These are phyloP conservation scores for Ailurus styani DNA, from an alignment of 2,113 vertebrate species.

Conservation along the genomic window DNA sequence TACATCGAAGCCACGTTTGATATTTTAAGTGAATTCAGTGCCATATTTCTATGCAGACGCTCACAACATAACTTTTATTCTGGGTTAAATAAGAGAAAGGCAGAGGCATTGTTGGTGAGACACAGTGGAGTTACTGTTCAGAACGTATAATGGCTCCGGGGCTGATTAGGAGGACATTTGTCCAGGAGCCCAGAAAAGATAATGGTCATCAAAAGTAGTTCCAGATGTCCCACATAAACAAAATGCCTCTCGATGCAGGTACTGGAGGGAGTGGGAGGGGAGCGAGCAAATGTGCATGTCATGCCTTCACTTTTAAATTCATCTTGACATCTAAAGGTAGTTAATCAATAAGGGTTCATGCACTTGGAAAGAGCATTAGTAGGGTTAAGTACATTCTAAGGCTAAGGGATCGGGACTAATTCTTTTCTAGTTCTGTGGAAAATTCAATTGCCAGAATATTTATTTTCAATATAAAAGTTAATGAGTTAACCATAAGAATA, in stretches of 20 bases:
- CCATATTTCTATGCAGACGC: neutral
- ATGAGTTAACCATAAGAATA: conserved; percentile 35
- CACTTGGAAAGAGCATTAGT: neutral
- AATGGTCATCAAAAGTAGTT: neutral
- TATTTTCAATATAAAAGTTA: conserved; percentile 54
- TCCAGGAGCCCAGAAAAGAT: neutral
- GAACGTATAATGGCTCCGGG: neutral
- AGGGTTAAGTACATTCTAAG: neutral
- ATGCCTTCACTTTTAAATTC: neutral
- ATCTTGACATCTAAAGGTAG: conserved; percentile 3
- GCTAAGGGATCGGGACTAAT: neutral
- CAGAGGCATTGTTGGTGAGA: conserved; percentile 1
- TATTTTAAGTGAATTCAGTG: neutral
- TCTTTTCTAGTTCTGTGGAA: conserved; percentile 7
- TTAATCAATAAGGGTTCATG: neutral
- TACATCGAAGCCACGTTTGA: neutral
- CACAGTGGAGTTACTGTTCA: neutral
- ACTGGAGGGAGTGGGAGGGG: neutral
- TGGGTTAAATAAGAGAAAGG: neutral
- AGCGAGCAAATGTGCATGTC: neutral
- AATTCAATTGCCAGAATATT: conserved; percentile 32
- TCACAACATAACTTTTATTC: conserved; percentile 7
- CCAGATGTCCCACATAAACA: neutral
- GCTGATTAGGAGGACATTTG: neutral
- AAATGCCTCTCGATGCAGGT: neutral